These are phyloP conservation scores for Formica exsecta DNA, from an alignment of 1,140 invertebrate species.

Conservation along the genomic window DNA sequence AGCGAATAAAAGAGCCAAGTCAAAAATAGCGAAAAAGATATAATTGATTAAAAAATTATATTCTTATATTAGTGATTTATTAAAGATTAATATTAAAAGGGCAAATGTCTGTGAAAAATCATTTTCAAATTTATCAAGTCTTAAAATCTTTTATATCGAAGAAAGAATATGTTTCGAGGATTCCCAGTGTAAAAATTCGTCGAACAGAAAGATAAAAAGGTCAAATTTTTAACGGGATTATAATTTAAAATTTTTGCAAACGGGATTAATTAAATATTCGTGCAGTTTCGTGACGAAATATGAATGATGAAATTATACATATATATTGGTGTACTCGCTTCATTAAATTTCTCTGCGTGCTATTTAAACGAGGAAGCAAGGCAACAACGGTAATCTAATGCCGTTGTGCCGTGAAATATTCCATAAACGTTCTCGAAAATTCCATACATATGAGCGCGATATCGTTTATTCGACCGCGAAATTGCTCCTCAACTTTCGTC, in stretches of 20 bases:
- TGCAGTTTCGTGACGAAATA: slow-evolving; percentile 4
- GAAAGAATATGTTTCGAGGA: neutral
- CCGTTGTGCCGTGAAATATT: slow-evolving; percentile 38
- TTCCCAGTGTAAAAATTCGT: neutral
- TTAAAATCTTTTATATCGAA: neutral
- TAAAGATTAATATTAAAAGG: slow-evolving; percentile 9
- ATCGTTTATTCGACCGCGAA: neutral
- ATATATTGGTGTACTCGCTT: slow-evolving; percentile 27
- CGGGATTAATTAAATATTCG: slow-evolving; percentile 40
- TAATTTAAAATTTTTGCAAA: neutral
- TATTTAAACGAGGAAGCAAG: slow-evolving; percentile 16
- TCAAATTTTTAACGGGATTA: slow-evolving; percentile 19
- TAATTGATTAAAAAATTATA: slow-evolving; percentile 10
- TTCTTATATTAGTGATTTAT: neutral
- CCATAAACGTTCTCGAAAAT: slow-evolving; percentile 43
- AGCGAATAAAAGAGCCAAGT: neutral
- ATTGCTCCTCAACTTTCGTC: slow-evolving; percentile 28
- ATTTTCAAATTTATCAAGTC: neutral
- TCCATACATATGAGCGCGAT: neutral
- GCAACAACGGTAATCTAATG: neutral
- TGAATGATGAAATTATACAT: neutral
- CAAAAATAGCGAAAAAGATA: neutral
- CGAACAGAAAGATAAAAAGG: neutral
- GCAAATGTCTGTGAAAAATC: neutral
- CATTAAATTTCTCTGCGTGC: slow-evolving; percentile 38